Percentiles rank a stretch among this genome's conserved stretches.
phyloP scores from a whole-genome alignment of 2,113 vertebrate species.

The Ciconia maguari region DNA sequence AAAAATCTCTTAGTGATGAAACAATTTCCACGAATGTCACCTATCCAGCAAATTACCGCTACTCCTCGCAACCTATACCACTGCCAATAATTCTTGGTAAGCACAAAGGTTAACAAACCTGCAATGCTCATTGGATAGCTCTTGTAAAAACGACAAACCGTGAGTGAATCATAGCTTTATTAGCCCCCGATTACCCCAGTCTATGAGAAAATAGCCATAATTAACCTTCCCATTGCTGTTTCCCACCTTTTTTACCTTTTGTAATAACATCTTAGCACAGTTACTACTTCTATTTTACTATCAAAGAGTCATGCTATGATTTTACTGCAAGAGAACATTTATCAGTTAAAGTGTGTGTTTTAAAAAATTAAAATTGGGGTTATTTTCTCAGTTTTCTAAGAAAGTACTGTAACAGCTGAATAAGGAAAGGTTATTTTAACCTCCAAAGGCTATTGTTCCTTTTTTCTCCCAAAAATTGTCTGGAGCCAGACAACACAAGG shows the following conservation, averaged over 20 bases:
- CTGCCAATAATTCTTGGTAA: neutral
- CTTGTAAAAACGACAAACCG: neutral
- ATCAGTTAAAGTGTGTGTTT: neutral
- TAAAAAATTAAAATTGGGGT: neutral
- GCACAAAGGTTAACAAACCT: neutral
- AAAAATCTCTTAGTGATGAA: neutral
- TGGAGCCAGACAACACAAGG: conserved; percentile 52
- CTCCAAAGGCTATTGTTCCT: conserved; percentile 26
- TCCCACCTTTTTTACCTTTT: neutral
- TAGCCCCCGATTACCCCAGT: neutral
- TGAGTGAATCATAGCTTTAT: neutral
- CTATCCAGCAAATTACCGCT: neutral
- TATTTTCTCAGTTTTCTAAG: conserved; percentile 17
- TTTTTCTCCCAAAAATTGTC: conserved; percentile 21
- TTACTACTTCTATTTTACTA: neutral
- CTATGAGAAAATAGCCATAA: neutral
- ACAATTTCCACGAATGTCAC: neutral
- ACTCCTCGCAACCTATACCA: neutral
- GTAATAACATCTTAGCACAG: neutral
- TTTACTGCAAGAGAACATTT: neutral
- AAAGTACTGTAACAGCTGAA: conserved; percentile 27
- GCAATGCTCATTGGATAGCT: neutral
- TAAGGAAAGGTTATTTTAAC: conserved; percentile 45
- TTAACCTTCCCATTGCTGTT: neutral
- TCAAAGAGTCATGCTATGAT: neutral